Evolutionary conservation across 2,113 vertebrate genomes (phyloP), one percentile per base, ranked within the genome.

Genomic region (Potamarius usumacintae): DNA sequence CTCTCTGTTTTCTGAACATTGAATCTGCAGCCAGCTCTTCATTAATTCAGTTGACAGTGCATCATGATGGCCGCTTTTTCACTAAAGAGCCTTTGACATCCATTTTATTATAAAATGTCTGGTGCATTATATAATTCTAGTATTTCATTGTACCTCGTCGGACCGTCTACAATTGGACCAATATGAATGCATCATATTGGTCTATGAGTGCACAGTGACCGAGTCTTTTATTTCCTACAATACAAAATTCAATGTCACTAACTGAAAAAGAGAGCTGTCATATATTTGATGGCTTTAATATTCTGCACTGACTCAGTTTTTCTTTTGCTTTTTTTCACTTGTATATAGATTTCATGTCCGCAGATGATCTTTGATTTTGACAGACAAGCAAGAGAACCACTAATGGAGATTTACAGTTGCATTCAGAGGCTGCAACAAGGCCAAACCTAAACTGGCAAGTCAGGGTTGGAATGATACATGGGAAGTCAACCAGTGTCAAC

Each of bases 301-400:
- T 62, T 30, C 20, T 62, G 10, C 62, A 30, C 20, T 67, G 82
- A 74, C 84, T 86, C 67, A 67, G 14, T 74, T 80, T 62, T 87
- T 78, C 55, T 80, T 69, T 77, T 52, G 74, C 25, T n/a, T 58
- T 83, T 63, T 67, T 62, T 78, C 78, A 72, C 50, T 81, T 91
- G 89, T 92, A 89, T 82, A 92, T 92, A 90, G 86, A 88, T 84
- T 85, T 89, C 74, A 83, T 20, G 42, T 92, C 88, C 87, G 84
- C 90, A 81, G 78, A 85, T 87, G 85, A 90, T 90, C 88, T 83
- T 42, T 42, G 42, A 42, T 42, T 42, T 42, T 42, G 42, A 42
- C 42, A 85, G n/a, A 65, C 62, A 67, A 79, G 55, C 48, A 78
- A 83, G 81, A 89, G 87, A 65, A 69, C 42, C 34, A 20, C 72